phyloP scores from a whole-genome alignment of 2,797 vertebrate genomes.

The Crenichthys baileyi region DNA sequence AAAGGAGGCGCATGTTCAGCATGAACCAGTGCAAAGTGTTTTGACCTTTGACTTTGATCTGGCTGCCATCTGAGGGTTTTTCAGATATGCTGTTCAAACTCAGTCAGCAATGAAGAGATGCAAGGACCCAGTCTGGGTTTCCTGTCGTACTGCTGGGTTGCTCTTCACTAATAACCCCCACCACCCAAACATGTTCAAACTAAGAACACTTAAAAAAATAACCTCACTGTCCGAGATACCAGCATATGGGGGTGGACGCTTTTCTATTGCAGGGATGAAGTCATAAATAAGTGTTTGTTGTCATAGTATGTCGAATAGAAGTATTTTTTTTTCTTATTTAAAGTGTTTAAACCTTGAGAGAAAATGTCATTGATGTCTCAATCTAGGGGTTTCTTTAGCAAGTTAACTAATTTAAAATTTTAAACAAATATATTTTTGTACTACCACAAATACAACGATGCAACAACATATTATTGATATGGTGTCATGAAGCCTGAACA shows the following conservation, averaged over 20 bases:
- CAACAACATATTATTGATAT: neutral
- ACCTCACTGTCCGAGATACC: neutral
- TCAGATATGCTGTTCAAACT: slow-evolving; percentile 40
- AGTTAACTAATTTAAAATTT: neutral
- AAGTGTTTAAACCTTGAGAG: slow-evolving; percentile 6
- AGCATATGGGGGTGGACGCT: neutral
- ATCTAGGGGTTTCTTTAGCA: no score
- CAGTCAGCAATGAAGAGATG: neutral
- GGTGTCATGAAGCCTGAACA: neutral
- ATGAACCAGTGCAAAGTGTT: slow-evolving; percentile 90
- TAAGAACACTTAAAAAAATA: slow-evolving; percentile 6
- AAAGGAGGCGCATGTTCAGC: slow-evolving; percentile 85
- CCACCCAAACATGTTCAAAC: slow-evolving; percentile 18
- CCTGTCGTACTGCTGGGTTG: neutral
- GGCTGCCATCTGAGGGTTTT: neutral
- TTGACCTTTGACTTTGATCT: slow-evolving; percentile 60
- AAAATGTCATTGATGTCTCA: neutral
- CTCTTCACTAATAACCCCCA: slow-evolving; percentile 17
- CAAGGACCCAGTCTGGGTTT: slow-evolving; percentile 7
- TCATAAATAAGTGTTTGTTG: neutral
- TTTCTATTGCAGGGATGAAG: neutral
- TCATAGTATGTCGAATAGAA: slow-evolving; percentile 4
- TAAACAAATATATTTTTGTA: neutral
- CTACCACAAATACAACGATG: neutral
- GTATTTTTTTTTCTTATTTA: neutral